A percentile compares a stretch with the other conserved stretches of the same genome.
phyloP scores from a whole-genome alignment of 2,888 invertebrate genomes.

The Limenitis camilla region DNA sequence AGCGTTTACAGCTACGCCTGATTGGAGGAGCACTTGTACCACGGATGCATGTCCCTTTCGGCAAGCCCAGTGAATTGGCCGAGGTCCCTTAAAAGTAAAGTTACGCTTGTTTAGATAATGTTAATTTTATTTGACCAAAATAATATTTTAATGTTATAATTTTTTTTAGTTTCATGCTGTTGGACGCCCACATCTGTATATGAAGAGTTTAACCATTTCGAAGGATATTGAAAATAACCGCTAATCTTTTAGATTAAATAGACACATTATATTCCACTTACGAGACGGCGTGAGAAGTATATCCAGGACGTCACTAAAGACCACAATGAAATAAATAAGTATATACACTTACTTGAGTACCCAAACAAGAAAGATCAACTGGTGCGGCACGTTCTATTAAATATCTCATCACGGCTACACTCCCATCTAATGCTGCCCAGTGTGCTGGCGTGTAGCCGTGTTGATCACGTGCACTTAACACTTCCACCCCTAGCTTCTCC shows the following conservation, averaged over 20 bases:
- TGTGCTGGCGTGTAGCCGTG: conserved; percentile 96
- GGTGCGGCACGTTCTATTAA: conserved; percentile 88
- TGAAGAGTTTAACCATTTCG: too few species aligned
- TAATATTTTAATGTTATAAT: too few species aligned
- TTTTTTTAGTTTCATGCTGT: too few species aligned
- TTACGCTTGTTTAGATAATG: not conserved
- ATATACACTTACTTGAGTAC: conserved; percentile 76
- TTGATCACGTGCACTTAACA: conserved; percentile 86
- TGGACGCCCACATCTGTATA: too few species aligned
- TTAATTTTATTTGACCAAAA: not conserved
- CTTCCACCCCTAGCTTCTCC: conserved; percentile 85
- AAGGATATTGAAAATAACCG: too few species aligned
- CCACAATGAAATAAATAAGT: not conserved
- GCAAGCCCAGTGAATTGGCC: conserved; percentile 96
- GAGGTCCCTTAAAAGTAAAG: conserved; percentile 75
- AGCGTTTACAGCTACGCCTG: conserved; percentile 91
- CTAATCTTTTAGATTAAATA: too few species aligned
- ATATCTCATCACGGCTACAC: conserved; percentile 91
- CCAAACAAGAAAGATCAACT: conserved; percentile 88
- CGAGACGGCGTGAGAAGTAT: too few species aligned
- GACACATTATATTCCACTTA: too few species aligned
- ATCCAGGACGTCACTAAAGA: not conserved
- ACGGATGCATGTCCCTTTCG: conserved; percentile 93
- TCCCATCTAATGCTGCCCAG: conserved; percentile 93
- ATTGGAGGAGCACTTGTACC: conserved; percentile 84